phyloP scores from a whole-genome alignment of 2,113 vertebrate species.

The Stigmatopora nigra region DNA sequence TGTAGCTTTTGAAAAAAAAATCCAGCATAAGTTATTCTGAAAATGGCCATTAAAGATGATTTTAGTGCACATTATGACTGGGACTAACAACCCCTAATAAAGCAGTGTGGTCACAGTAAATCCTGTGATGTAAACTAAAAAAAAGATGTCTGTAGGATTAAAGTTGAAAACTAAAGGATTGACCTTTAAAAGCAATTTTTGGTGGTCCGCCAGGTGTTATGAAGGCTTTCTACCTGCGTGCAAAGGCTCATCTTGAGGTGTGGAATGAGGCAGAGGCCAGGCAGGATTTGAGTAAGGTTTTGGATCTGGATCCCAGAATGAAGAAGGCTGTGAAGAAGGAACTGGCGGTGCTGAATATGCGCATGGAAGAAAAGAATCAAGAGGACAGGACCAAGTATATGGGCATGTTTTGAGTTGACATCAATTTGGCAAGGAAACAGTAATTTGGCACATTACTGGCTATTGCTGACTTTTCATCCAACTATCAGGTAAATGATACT shows the following conservation, averaged over 20 bases:
- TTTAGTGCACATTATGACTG: background rate
- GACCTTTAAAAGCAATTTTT: background rate
- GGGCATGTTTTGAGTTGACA: slow-evolving; percentile 67
- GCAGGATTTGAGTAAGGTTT: slow-evolving; percentile 72
- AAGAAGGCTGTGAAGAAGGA: slow-evolving; percentile 72
- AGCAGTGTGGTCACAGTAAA: background rate
- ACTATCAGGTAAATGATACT: too few species aligned
- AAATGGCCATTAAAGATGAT: background rate
- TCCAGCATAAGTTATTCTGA: background rate
- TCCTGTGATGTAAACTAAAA: background rate
- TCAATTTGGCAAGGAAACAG: background rate
- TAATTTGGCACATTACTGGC: too few species aligned
- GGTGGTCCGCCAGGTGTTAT: slow-evolving; percentile 47
- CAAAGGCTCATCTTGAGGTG: slow-evolving; percentile 78
- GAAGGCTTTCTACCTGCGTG: slow-evolving; percentile 80
- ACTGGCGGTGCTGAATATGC: slow-evolving; percentile 69
- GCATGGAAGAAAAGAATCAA: slow-evolving; percentile 76
- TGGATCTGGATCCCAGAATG: slow-evolving; percentile 78
- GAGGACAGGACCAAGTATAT: slow-evolving; percentile 76
- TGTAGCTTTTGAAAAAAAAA: too few species aligned
- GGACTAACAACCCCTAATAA: background rate
- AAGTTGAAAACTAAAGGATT: background rate
- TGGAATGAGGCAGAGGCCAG: slow-evolving; percentile 77
- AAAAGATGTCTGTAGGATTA: background rate
- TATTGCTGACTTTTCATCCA: too few species aligned